These are phyloP conservation scores for Tribolium madens DNA, from an alignment of 1,140 invertebrate genomes.

Conservation along the genomic window DNA sequence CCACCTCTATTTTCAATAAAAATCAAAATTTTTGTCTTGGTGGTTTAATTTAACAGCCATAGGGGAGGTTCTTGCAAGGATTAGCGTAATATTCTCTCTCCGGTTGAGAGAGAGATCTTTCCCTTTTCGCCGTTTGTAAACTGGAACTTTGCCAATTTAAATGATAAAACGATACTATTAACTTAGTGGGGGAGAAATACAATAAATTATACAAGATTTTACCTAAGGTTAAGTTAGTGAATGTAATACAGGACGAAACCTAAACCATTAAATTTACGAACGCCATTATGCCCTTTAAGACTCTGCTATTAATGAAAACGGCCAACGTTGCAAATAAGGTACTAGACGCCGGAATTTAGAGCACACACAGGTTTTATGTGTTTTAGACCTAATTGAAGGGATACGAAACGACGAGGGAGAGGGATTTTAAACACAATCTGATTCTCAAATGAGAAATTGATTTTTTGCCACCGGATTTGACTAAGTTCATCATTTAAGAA, in stretches of 20 bases:
- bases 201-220: slow-evolving; percentile 61
- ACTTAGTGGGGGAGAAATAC: slow-evolving; percentile 56
- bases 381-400: slow-evolving; percentile 37
- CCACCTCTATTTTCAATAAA: not conserved
- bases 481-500: no score
- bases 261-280: slow-evolving; percentile 43
- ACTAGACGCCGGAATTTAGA: slow-evolving; percentile 14
- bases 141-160: slow-evolving; percentile 61
- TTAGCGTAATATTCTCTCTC: slow-evolving; percentile 52
- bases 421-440: no score
- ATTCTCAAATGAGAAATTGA: no score
- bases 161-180: slow-evolving; percentile 63
- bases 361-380: slow-evolving; percentile 35
- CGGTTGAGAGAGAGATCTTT: slow-evolving; percentile 35
- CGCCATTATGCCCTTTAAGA: slow-evolving; percentile 44
- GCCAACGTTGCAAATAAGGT: slow-evolving; percentile 32
- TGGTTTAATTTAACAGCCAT: not conserved
- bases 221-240: slow-evolving; percentile 57
- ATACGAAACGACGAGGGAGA: not conserved
- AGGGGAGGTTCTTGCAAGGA: slow-evolving; percentile 13
- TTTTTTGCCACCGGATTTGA: no score
- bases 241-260: slow-evolving; percentile 35
- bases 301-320: slow-evolving; percentile 41
- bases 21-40: not conserved
- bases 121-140: slow-evolving; percentile 50